Percentiles rank a stretch among this genome's conserved stretches.
phyloP scores from a whole-genome alignment of 2,888 invertebrate species.

The Theodoxus fluviatilis region DNA sequence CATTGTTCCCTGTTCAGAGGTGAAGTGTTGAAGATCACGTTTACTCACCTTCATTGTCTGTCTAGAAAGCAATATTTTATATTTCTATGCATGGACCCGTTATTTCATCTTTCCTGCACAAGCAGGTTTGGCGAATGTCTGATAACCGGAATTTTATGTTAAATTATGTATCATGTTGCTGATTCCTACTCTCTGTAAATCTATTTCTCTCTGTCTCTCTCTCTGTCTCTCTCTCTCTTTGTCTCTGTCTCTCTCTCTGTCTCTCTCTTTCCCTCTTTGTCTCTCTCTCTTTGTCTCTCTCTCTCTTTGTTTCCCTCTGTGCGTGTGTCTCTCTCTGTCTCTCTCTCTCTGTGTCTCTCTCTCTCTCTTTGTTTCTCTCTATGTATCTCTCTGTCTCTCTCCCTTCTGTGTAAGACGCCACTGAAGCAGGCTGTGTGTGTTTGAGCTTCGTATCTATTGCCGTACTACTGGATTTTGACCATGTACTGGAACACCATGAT shows the following conservation, averaged over 20 bases:
- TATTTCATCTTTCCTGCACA: too few species aligned
- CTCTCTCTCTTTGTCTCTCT: constrained; percentile 21
- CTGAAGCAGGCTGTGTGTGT: background rate
- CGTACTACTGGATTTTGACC: too few species aligned
- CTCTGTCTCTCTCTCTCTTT: constrained; percentile 6
- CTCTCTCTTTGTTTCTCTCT: background rate
- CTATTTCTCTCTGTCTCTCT: constrained; percentile 22
- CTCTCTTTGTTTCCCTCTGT: background rate
- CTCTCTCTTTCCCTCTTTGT: constrained; percentile 1
- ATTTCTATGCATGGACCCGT: background rate
- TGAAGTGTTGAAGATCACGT: too few species aligned
- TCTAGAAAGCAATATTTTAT: too few species aligned
- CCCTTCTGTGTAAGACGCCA: background rate
- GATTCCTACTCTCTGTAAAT: background rate
- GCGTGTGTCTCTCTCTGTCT: constrained; percentile 14
- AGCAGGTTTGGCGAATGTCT: too few species aligned
- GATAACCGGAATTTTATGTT: background rate
- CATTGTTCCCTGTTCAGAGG: background rate
- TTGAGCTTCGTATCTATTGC: too few species aligned
- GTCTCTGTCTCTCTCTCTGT: constrained; percentile 6
- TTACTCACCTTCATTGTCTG: too few species aligned
- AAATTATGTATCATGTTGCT: background rate
- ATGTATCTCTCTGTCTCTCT: background rate
- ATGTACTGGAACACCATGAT: background rate
- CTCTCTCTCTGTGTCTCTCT: constrained; percentile 3